phyloP scores from a whole-genome alignment of 2,888 invertebrate species.

The Amblyjoppa proteus region DNA sequence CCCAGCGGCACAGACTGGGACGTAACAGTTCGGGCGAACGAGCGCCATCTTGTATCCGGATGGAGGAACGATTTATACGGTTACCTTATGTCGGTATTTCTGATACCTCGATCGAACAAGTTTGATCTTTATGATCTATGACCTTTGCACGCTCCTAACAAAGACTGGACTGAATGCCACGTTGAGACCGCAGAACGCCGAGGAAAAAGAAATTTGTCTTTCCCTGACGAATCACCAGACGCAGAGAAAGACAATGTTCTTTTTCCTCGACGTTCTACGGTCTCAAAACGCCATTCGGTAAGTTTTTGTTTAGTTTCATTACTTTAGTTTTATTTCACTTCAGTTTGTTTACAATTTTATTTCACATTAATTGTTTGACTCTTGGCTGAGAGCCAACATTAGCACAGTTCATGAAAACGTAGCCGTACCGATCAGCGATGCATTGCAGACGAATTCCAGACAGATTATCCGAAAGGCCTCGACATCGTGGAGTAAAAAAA shows the following conservation, averaged over 20 bases:
- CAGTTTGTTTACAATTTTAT: too few relatives aligned
- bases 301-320: too few relatives aligned
- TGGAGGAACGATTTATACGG: neutral
- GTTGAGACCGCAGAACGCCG: too few relatives aligned
- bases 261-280: too few relatives aligned
- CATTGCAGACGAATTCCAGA: neutral
- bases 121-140: neutral
- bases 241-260: too few relatives aligned
- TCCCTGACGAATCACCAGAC: too few relatives aligned
- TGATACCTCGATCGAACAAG: neutral
- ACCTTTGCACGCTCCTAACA: neutral
- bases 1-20: too few relatives aligned
- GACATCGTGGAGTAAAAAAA: neutral
- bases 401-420: neutral
- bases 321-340: too few relatives aligned
- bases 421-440: neutral
- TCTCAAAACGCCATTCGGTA: too few relatives aligned
- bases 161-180: neutral
- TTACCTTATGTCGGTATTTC: constrained; percentile 1
- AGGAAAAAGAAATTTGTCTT: too few relatives aligned
- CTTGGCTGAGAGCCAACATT: neutral
- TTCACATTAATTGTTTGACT: too few relatives aligned
- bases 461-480: too few relatives aligned
- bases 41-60: constrained; percentile 39
- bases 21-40: neutral